A percentile compares a stretch with the other conserved stretches of the same genome.
Evolutionary conservation across 35 echinoderm and acorn worm genomes (phyloP).

Genomic region (Heliocidaris erythrogramma): DNA sequence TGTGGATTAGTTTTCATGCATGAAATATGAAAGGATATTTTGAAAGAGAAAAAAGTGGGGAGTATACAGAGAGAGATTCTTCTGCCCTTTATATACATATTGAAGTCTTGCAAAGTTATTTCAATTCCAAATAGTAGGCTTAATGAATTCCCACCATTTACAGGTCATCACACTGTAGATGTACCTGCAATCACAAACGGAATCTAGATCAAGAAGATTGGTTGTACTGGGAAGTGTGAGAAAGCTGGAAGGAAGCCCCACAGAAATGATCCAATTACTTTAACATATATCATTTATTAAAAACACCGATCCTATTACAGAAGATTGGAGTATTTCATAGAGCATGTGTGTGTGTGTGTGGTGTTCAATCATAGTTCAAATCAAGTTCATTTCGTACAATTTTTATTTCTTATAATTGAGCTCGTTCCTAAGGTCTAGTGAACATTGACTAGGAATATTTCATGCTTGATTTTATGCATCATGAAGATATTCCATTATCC

Average conservation of each 20-base stretch:
- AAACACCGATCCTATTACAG: neutral
- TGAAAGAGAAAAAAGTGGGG: too few relatives aligned
- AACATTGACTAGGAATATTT: neutral
- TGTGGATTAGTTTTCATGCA: too few relatives aligned
- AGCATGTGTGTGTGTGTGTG: neutral
- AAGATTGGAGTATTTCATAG: neutral
- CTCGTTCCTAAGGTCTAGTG: neutral
- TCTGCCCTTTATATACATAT: neutral
- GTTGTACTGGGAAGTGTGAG: neutral
- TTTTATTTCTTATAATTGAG: neutral
- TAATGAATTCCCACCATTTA: neutral
- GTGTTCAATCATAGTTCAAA: neutral
- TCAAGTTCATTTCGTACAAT: neutral
- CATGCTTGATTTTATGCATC: neutral
- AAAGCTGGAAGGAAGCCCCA: neutral
- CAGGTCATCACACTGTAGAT: neutral
- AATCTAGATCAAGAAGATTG: neutral
- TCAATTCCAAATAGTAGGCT: neutral
- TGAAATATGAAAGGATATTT: too few relatives aligned
- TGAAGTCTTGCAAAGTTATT: neutral
- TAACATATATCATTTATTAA: neutral
- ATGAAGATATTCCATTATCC: neutral
- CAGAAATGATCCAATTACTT: neutral
- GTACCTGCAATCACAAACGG: neutral
- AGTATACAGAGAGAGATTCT: neutral